These are phyloP conservation scores for Prionace glauca DNA, from an alignment of 2,797 vertebrate species.

Conservation along the genomic window DNA sequence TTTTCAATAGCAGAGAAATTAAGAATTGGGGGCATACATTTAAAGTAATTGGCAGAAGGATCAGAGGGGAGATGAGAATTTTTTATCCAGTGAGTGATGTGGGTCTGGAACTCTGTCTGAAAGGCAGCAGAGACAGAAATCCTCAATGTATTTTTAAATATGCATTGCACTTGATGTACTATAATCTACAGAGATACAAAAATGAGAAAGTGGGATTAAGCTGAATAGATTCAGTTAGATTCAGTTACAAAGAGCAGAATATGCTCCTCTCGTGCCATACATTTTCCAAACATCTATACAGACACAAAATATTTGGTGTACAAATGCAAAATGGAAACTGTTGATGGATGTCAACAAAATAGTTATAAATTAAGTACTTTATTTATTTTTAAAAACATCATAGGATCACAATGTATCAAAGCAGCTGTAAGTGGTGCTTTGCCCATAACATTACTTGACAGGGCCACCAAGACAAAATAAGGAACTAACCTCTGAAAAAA, in stretches of 20 bases:
- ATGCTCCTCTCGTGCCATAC: too few relatives aligned
- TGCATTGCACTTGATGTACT: not conserved
- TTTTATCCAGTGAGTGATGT: not conserved
- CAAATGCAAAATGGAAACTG: not conserved
- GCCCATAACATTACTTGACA: not conserved
- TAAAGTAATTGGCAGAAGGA: not conserved
- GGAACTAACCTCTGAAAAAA: not conserved
- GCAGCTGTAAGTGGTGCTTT: not conserved
- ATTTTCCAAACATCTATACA: not conserved
- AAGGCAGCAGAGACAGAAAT: not conserved
- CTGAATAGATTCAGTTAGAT: too few relatives aligned
- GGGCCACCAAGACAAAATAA: not conserved
- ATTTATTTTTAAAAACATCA: not conserved
- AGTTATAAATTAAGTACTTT: too few relatives aligned
- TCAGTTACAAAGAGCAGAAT: too few relatives aligned
- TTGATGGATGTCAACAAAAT: not conserved
- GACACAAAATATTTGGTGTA: not conserved
- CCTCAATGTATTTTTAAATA: not conserved
- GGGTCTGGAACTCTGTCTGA: not conserved
- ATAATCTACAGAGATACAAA: too few relatives aligned
- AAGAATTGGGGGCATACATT: not conserved
- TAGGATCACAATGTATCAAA: not conserved
- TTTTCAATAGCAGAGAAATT: not conserved
- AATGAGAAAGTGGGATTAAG: too few relatives aligned
- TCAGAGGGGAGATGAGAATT: not conserved